Percentiles rank a stretch among this genome's conserved stretches.
Conservation (phyloP, 64 coral and sea anemone species). For the Stylophora pistillata region DNA sequence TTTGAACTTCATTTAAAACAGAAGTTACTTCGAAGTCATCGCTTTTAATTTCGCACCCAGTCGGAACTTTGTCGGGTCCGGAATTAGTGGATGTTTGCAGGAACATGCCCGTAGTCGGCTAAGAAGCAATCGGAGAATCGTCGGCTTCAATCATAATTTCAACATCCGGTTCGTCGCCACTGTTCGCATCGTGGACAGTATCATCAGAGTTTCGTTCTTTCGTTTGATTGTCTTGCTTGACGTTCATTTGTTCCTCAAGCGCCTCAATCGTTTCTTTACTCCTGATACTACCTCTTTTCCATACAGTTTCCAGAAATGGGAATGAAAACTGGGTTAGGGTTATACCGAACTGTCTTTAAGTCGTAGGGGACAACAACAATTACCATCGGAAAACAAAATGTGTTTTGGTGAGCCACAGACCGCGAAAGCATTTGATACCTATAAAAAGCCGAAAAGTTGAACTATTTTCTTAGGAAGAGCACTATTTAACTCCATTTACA, state of each 20-base stretch:
- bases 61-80: slow-evolving; percentile 17
- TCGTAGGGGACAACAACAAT: no score
- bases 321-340: no score
- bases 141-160: neutral
- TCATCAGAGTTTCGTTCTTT: neutral
- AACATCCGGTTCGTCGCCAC: neutral
- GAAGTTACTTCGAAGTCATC: neutral
- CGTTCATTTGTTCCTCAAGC: neutral
- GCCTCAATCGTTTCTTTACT: neutral
- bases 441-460: no score
- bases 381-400: no score
- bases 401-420: no score
- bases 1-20: neutral
- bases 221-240: neutral
- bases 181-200: neutral
- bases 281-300: neutral
- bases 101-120: neutral
- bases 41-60: neutral
- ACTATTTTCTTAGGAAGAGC: no score
- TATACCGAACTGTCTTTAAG: no score
- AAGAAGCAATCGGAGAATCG: neutral
- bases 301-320: no score
- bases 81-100: neutral
- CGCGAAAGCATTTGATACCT: no score
- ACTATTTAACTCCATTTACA: neutral